Evolutionary conservation across 2,113 vertebrate genomes (phyloP).

Genomic region (Connochaetes taurinus): DNA sequence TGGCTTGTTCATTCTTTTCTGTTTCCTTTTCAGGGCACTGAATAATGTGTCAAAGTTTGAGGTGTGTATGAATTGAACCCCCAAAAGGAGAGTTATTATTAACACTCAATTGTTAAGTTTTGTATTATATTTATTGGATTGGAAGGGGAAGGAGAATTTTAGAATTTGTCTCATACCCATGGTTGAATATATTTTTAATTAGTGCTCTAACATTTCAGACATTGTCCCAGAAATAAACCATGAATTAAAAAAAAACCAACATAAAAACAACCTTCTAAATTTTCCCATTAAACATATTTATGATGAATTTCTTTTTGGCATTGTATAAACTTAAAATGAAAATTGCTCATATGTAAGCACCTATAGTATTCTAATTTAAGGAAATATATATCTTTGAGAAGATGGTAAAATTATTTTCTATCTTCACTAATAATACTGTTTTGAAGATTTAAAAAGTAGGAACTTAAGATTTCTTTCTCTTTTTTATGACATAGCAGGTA

Average conservation of each 20-base stretch:
- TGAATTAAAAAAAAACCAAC: not conserved
- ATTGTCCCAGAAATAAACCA: not conserved
- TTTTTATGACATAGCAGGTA: not conserved
- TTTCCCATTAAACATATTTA: not conserved
- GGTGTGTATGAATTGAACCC: not conserved
- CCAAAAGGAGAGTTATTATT: slow-evolving; percentile 30
- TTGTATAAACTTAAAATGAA: not conserved
- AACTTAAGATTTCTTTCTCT: not conserved
- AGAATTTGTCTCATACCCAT: slow-evolving; percentile 5
- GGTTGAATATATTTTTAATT: not conserved
- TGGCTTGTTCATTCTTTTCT: slow-evolving; percentile 54
- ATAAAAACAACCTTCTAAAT: not conserved
- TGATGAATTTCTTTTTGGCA: not conserved
- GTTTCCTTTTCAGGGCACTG: slow-evolving; percentile 46
- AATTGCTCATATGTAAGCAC: not conserved
- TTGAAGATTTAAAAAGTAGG: not conserved
- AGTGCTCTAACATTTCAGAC: not conserved
- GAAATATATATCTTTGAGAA: not conserved
- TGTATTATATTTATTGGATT: slow-evolving; percentile 30
- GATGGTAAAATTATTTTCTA: not conserved
- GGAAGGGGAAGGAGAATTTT: not conserved
- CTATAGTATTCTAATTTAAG: not conserved
- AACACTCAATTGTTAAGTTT: slow-evolving; percentile 21
- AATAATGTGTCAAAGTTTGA: slow-evolving; percentile 48
- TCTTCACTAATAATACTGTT: not conserved